phyloP scores from a whole-genome alignment of 1,140 invertebrate species.

The Mercenaria mercenaria region DNA sequence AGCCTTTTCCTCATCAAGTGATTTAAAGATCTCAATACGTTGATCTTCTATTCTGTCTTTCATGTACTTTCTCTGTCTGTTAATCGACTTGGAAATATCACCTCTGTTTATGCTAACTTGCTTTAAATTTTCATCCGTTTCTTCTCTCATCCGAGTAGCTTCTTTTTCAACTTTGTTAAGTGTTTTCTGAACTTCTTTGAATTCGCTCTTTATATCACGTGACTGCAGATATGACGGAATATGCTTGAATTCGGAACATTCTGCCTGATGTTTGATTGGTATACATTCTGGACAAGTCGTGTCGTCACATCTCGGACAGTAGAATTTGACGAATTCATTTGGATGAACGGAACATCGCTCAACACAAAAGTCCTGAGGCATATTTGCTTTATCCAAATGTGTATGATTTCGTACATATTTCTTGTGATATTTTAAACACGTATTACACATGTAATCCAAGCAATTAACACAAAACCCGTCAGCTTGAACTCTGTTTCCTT shows the following conservation, averaged over 20 bases:
- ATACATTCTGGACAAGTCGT: not conserved
- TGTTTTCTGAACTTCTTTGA: not conserved
- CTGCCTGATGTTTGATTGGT: not conserved
- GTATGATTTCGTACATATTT: slow-evolving; percentile 10
- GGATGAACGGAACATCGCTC: not conserved
- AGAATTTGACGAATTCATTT: not conserved
- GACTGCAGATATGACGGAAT: not conserved
- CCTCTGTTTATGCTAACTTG: not conserved
- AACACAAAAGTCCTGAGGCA: slow-evolving; percentile 4
- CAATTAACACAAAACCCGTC: slow-evolving; percentile 23
- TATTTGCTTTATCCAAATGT: not conserved
- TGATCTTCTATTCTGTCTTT: not conserved
- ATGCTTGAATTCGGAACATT: not conserved
- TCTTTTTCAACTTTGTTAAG: not conserved
- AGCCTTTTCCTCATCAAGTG: not conserved
- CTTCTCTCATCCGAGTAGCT: not conserved
- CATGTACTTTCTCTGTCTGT: not conserved
- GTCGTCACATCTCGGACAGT: not conserved
- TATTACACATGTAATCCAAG: slow-evolving; percentile 13
- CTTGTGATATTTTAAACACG: not conserved
- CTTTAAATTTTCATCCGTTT: not conserved
- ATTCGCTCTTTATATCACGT: not conserved
- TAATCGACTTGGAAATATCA: not conserved
- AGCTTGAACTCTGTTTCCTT: not conserved
- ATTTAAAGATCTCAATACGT: not conserved